Evolutionary conservation across 2,888 invertebrate genomes (phyloP).

Genomic region (Agrenia bidenticulata): DNA sequence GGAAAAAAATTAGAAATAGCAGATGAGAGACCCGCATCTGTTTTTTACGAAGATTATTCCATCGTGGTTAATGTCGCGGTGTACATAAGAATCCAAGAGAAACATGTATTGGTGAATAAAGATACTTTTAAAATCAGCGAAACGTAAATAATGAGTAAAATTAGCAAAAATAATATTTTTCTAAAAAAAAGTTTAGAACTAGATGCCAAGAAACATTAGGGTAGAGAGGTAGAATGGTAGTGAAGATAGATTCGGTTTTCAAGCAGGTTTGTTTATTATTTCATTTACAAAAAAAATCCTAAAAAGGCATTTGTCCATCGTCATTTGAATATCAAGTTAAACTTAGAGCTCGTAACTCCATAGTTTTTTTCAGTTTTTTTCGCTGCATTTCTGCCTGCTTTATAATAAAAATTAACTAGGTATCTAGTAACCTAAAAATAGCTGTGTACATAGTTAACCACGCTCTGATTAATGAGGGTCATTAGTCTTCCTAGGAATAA

Average conservation of each 20-base stretch:
- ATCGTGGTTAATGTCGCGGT: too few species aligned
- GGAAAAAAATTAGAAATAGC: too few species aligned
- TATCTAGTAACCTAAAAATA: too few species aligned
- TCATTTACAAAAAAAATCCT: slow-evolving; percentile 16
- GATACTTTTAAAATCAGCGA: background rate
- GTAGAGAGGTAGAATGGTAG: background rate
- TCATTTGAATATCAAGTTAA: background rate
- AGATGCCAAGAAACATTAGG: slow-evolving; percentile 11
- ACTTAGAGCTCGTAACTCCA: background rate
- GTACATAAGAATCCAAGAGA: too few species aligned
- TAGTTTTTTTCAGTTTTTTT: too few species aligned
- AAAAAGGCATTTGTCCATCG: slow-evolving; percentile 13
- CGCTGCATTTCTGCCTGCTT: too few species aligned
- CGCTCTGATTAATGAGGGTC: background rate
- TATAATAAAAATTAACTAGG: too few species aligned
- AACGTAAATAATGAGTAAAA: slow-evolving; percentile 5
- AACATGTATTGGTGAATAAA: too few species aligned
- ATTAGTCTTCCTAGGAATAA: background rate
- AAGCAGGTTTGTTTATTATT: slow-evolving; percentile 11
- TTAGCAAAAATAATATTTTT: slow-evolving; percentile 6
- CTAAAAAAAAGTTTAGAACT: background rate
- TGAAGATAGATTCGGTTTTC: background rate
- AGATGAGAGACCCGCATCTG: too few species aligned
- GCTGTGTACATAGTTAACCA: background rate
- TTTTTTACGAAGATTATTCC: too few species aligned